Evolutionary conservation across 2,797 vertebrate species (phyloP), one percentile per base, ranked within the genome.

Genomic region (Enteromius mattozi): DNA sequence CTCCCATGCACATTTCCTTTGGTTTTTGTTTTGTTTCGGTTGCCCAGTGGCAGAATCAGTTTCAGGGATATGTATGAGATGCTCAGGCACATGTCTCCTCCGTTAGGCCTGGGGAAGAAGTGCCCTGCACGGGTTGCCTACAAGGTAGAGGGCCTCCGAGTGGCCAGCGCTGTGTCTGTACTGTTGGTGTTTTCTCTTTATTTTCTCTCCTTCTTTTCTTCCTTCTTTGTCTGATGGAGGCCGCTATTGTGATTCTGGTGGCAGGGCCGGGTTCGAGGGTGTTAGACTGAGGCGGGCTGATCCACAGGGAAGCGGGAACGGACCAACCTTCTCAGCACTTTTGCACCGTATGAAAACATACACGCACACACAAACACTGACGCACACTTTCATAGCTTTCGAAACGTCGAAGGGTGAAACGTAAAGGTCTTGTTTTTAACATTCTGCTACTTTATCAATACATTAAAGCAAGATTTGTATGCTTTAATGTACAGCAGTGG

Each of bases 101-200:
- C 96, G 85, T 93, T 96, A 95, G 96, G 96, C 94, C 95, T 96
- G 94, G 96, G 96, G 92, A 96, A 96, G 96, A 96, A 96, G 96
- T 96, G 96, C 92, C 95, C 96, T 92, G 95, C 96, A 95, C 96
- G 95, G 95, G 96, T 96, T 94, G 96, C 96, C 91, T 96, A 95
- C 96, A 96, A 96, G 96, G 96, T 96, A 96, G 95, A 94, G 90
- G 91, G 89, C 86, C 90, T 87, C 91, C 86, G 88, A 85, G 86
- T 63, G 88, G 84, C 88, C 89, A 88, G 88, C 79, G 86, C 87
- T 90, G 88, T 91, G 89, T 91, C 86, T 90, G 89, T 90, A 90
- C 87, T 89, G 89, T 89, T 90, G 91, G 87, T 91, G 89, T 90
- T 90, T 89, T 82, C 83, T 87, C n/a, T 80, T 87, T 84, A 71